These are phyloP conservation scores for Hipposideros armiger DNA, from an alignment of 2,113 vertebrate genomes.

Conservation along the genomic window DNA sequence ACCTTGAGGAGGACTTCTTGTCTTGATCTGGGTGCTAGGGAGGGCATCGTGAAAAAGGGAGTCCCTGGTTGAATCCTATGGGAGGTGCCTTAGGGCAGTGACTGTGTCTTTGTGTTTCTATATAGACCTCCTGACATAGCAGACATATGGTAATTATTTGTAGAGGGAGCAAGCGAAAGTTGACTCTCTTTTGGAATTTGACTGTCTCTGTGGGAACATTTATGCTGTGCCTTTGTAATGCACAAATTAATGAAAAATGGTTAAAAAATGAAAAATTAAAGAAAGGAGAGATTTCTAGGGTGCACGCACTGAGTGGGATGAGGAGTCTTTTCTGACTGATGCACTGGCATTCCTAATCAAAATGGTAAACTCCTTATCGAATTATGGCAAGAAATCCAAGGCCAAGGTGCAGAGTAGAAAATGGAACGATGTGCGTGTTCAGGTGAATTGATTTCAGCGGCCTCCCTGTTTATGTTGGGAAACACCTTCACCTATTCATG, in stretches of 20 bases:
- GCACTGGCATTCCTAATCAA: background rate
- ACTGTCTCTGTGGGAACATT: background rate
- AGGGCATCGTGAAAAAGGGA: background rate
- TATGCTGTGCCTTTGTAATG: background rate
- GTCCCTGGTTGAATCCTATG: background rate
- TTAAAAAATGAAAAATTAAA: slow-evolving; percentile 6
- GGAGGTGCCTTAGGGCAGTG: background rate
- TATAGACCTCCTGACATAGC: too few relatives aligned
- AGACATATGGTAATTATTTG: background rate
- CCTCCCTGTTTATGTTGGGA: background rate
- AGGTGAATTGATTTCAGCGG: background rate
- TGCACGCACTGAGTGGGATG: too few relatives aligned
- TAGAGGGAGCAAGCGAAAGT: background rate
- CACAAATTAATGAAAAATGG: background rate
- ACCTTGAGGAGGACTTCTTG: background rate
- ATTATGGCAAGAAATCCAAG: background rate
- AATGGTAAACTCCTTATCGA: background rate
- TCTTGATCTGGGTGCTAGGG: background rate
- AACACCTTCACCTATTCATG: background rate
- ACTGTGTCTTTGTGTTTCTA: background rate
- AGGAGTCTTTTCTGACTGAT: background rate
- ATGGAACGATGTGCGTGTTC: background rate
- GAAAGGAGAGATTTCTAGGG: background rate
- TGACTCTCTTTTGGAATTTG: background rate
- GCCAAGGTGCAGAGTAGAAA: background rate